Conservation (phyloP, 2,797 vertebrate genomes). For the Benthosema pterotum region DNA sequence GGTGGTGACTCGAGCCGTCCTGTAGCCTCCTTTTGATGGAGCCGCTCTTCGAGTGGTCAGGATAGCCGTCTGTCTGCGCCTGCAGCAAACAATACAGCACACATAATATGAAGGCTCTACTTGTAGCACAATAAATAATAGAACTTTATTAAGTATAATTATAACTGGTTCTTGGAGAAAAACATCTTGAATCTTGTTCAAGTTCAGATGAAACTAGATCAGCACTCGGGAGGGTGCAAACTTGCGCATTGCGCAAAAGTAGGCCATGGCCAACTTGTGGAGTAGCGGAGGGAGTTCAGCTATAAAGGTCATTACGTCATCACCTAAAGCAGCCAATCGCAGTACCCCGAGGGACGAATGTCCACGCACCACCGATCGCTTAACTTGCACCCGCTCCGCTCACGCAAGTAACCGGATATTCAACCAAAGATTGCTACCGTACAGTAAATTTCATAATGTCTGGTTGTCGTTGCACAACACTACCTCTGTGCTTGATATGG, state of each 20-base stretch:
- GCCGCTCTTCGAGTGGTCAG: constrained; percentile 69
- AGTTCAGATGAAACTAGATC: too few species aligned
- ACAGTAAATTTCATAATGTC: not conserved
- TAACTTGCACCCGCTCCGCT: too few species aligned
- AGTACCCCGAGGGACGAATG: too few species aligned
- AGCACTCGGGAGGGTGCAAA: too few species aligned
- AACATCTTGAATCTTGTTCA: too few species aligned
- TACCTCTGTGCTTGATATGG: constrained; percentile 63
- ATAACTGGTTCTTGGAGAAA: not conserved
- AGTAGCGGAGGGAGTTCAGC: too few species aligned
- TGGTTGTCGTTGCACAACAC: not conserved
- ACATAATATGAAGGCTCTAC: not conserved
- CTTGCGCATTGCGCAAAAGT: too few species aligned
- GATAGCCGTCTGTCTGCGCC: constrained; percentile 38
- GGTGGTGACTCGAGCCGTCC: constrained; percentile 59
- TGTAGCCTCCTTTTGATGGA: constrained; percentile 76
- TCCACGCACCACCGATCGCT: too few species aligned
- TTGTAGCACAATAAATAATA: not conserved
- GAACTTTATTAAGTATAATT: not conserved
- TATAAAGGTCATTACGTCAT: too few species aligned
- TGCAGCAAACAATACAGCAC: constrained; percentile 32
- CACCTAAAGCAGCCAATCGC: too few species aligned
- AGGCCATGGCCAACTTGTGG: too few species aligned
- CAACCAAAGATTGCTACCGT: not conserved
- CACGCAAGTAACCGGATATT: too few species aligned